Evolutionary conservation across 2,797 vertebrate genomes (phyloP), one percentile per base, ranked within the genome.

Genomic region (Clarias laeviceps): DNA sequence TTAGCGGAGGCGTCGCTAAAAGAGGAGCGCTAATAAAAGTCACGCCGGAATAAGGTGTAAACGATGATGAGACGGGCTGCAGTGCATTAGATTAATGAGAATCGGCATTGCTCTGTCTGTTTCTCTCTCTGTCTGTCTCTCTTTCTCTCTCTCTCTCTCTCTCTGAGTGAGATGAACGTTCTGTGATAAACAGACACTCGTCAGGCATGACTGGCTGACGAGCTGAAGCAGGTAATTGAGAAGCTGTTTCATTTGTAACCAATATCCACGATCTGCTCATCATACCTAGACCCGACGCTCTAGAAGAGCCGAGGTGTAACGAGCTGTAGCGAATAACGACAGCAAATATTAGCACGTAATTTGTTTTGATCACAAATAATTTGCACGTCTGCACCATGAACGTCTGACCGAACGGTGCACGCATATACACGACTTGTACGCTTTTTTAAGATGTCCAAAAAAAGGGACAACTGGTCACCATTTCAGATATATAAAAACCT

Each of bases 51-150:
- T 96, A 95, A 83, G 81, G 82, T 82, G 94, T 94, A 94, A 96
- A 95, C 94, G 95, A 94, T 96, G 96, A 96, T 95, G 95, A 96
- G 96, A 94, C 95, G 94, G 95, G 95, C 95, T 94, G 95, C 96
- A 95, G 95, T 96, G 96, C 96, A 96, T 96, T 96, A 96, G 94
- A 96, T 96, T 96, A 96, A 96, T 96, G 96, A 96, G 96, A 95
- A 83, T n/a, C 73, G 76, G 81, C 62, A 69, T 65, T 73, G n/a
- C 66, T 54, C 65, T 70, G 1, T 68, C 54, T 61, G 8, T 69
- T 6, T 68, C 82, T 29, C 56, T 50, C 72, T 65, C 59, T 50
- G 40, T 65, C 61, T 17, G 61, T 72, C 56, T 72, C 73, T 56
- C 61, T 37, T 61, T 72, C 56, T 72, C 73, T 56, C 61, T 37